A percentile compares a stretch with the other conserved stretches of the same genome.
Conservation (phyloP, 2,888 invertebrate genomes). For the Eilema sororculum region DNA sequence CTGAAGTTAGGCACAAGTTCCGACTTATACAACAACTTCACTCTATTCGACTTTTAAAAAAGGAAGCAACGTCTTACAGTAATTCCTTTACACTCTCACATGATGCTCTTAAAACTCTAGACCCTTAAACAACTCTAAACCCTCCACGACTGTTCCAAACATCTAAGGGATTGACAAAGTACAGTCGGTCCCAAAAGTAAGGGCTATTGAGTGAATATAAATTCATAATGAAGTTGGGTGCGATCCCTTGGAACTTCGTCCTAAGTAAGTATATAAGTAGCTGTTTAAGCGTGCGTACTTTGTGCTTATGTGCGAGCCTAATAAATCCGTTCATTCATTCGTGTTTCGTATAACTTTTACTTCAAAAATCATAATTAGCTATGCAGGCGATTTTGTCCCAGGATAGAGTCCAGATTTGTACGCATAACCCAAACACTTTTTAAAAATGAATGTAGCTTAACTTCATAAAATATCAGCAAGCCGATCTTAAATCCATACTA, state of each 20-base stretch:
- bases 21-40: not conserved
- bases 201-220: conserved; percentile 78
- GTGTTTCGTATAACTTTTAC: not conserved
- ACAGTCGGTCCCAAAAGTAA: conserved; percentile 57
- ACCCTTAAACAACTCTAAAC: conserved; percentile 20
- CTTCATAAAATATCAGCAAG: too few relatives aligned
- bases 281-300: conserved; percentile 20
- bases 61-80: not conserved
- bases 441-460: too few relatives aligned
- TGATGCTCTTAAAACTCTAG: conserved; percentile 38
- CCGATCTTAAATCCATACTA: too few relatives aligned
- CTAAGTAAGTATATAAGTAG: conserved; percentile 43
- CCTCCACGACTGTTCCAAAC: conserved; percentile 45
- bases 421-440: too few relatives aligned
- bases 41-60: not conserved
- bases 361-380: not conserved
- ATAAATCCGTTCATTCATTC: not conserved
- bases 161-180: conserved; percentile 63
- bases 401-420: too few relatives aligned
- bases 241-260: conserved; percentile 55
- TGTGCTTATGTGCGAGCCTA: conserved; percentile 3
- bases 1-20: not conserved
- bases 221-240: conserved; percentile 72
- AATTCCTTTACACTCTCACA: conserved; percentile 8
- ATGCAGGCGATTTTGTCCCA: too few relatives aligned